Conservation (phyloP, 2,888 invertebrate species). For the Notocelia uddmanniana region DNA sequence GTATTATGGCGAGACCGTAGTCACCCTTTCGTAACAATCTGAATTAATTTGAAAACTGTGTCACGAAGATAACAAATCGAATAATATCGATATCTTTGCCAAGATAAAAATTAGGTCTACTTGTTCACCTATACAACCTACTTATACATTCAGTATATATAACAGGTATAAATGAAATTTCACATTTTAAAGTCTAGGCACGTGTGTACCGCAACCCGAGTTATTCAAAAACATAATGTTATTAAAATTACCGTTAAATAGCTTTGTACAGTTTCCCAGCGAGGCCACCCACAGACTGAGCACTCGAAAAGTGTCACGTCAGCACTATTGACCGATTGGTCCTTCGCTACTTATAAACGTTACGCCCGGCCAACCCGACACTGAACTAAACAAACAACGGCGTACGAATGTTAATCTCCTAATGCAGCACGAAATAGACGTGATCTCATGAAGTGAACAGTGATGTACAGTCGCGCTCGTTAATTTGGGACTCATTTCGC, state of each 20-base stretch:
- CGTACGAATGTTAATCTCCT: slow-evolving; percentile 42
- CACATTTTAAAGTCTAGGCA: not conserved
- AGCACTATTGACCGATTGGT: slow-evolving; percentile 70
- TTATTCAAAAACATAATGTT: not conserved
- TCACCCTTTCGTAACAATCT: too few species aligned
- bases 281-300: slow-evolving; percentile 74
- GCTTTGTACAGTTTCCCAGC: slow-evolving; percentile 29
- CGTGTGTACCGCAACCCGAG: not conserved
- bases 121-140: too few species aligned
- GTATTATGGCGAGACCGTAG: too few species aligned
- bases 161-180: too few species aligned
- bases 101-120: too few species aligned
- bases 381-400: slow-evolving; percentile 41
- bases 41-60: too few species aligned
- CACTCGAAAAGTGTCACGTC: slow-evolving; percentile 70
- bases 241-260: slow-evolving; percentile 38
- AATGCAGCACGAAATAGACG: slow-evolving; percentile 11
- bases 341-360: slow-evolving; percentile 71
- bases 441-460: not conserved
- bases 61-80: too few species aligned
- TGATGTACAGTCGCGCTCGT: too few species aligned
- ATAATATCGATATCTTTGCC: too few species aligned
- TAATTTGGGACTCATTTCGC: too few species aligned
- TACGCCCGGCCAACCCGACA: slow-evolving; percentile 71
- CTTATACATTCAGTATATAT: not conserved